These are phyloP conservation scores for Rhynchophorus ferrugineus DNA, from an alignment of 1,140 invertebrate genomes.

Conservation along the genomic window DNA sequence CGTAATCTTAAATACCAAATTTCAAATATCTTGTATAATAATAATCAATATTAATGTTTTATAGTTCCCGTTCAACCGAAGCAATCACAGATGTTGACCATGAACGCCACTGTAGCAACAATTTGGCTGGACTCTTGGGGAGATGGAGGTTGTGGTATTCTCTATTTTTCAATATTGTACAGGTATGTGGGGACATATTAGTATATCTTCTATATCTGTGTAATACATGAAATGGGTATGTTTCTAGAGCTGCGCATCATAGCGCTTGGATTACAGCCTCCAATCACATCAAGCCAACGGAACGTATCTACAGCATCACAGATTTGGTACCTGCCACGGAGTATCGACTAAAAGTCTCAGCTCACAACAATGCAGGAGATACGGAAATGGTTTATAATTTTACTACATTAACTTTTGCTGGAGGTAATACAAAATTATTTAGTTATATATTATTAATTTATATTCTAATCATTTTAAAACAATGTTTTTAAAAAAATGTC, in stretches of 20 bases:
- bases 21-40: too few relatives aligned
- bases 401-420: conserved; percentile 66
- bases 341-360: conserved; percentile 80
- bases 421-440: conserved; percentile 45
- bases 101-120: conserved; percentile 83
- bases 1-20: too few relatives aligned
- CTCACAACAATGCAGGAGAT: conserved; percentile 87
- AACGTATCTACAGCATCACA: conserved; percentile 69
- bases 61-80: conserved; percentile 69
- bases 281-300: conserved; percentile 65
- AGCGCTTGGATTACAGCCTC: conserved; percentile 63
- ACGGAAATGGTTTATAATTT: conserved; percentile 82
- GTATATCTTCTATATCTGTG: too few relatives aligned
- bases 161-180: conserved; percentile 81
- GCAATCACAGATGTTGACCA: conserved; percentile 73
- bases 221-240: conserved; percentile 29
- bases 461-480: background rate
- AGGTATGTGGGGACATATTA: too few relatives aligned
- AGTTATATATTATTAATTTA: background rate
- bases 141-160: conserved; percentile 81
- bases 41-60: too few relatives aligned
- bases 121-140: conserved; percentile 83
- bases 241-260: conserved; percentile 24
- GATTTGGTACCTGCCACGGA: conserved; percentile 77
- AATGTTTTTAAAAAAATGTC: too few relatives aligned